Conservation (phyloP, 64 coral and sea anemone species). For the Hydrozoanthus tunicans region DNA sequence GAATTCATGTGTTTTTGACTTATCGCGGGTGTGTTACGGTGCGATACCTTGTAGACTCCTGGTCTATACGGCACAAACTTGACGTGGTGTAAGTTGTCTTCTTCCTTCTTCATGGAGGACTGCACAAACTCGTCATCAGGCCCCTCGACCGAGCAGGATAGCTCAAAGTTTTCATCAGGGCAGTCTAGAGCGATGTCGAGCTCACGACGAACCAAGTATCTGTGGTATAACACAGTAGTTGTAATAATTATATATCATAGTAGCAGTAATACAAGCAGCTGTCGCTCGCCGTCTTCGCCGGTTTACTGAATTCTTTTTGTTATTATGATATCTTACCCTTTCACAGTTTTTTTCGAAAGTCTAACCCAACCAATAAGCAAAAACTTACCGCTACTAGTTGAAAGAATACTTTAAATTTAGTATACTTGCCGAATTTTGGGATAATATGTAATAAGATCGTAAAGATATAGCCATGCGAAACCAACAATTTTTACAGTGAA, state of each 20-base stretch:
- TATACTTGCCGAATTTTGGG: too few species aligned
- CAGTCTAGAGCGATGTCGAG: slow-evolving; percentile 82
- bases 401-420: too few species aligned
- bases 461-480: too few species aligned
- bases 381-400: too few species aligned
- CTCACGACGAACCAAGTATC: slow-evolving; percentile 79
- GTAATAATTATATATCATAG: not conserved
- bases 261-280: too few species aligned
- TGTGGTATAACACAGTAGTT: not conserved
- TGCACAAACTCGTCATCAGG: slow-evolving; percentile 80
- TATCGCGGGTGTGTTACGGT: not conserved
- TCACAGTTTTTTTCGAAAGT: too few species aligned
- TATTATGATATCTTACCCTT: too few species aligned
- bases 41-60: slow-evolving; percentile 79
- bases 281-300: too few species aligned
- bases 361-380: too few species aligned
- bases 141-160: slow-evolving; percentile 75
- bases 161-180: slow-evolving; percentile 69
- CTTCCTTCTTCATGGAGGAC: slow-evolving; percentile 70
- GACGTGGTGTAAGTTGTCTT: slow-evolving; percentile 77
- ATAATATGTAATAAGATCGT: too few species aligned
- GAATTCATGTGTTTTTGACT: not conserved
- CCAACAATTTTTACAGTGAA: too few species aligned
- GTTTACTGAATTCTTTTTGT: too few species aligned
- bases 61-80: slow-evolving; percentile 85